Evolutionary conservation across 2,113 vertebrate genomes (phyloP).

Genomic region (Maylandia zebra): DNA sequence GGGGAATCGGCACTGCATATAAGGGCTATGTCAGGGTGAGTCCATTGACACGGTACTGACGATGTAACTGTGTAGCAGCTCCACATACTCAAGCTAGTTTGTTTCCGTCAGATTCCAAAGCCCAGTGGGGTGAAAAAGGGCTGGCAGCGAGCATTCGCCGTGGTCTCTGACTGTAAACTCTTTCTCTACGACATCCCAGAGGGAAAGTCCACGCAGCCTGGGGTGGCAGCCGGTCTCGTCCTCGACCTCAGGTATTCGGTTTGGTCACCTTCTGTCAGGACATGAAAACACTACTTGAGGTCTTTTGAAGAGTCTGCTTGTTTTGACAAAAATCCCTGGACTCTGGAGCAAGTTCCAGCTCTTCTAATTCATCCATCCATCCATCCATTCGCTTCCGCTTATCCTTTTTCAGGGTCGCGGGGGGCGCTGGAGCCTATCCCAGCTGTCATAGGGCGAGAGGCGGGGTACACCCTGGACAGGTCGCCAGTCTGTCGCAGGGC

Average conservation of each 20-base stretch:
- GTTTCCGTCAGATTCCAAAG: constrained; percentile 81
- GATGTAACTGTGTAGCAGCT: neutral
- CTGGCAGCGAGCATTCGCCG: constrained; percentile 92
- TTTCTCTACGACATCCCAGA: constrained; percentile 93
- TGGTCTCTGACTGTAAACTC: constrained; percentile 94
- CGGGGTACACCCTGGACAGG: no score
- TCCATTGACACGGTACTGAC: neutral
- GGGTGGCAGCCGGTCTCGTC: constrained; percentile 85
- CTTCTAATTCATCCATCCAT: no score
- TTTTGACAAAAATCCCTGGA: neutral
- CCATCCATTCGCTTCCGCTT: no score
- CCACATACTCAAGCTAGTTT: neutral
- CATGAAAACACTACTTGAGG: neutral
- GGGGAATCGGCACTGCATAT: constrained; percentile 95
- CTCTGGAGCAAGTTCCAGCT: neutral
- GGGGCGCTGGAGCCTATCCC: no score
- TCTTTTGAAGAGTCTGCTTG: neutral
- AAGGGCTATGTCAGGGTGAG: constrained; percentile 94
- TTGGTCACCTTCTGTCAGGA: neutral
- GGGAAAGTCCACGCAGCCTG: constrained; percentile 91
- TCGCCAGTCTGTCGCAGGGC: no score
- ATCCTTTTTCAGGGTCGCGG: no score
- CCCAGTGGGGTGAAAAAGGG: constrained; percentile 96
- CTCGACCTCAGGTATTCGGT: constrained; percentile 86
- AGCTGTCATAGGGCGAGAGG: no score